Evolutionary conservation across 1,140 invertebrate species (phyloP).

Genomic region (Aricia agestis): DNA sequence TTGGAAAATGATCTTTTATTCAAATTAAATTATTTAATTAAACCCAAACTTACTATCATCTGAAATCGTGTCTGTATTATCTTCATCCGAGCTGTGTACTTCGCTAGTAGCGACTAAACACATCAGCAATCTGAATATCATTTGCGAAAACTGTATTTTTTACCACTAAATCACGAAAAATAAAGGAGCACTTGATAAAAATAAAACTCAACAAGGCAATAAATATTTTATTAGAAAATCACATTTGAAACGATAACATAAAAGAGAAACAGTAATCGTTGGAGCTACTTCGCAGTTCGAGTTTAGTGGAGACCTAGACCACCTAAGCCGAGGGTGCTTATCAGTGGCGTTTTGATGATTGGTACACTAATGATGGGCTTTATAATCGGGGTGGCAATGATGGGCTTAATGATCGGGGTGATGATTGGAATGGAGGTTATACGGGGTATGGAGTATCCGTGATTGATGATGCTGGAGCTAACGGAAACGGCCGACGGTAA

Average conservation of each 20-base stretch:
- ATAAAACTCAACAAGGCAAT: constrained; percentile 26
- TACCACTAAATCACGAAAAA: background rate
- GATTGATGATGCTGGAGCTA: constrained; percentile 45
- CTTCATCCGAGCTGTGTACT: background rate
- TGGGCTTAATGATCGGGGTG: constrained; percentile 27
- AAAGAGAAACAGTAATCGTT: constrained; percentile 9
- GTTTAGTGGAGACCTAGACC: constrained; percentile 8
- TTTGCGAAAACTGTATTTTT: background rate
- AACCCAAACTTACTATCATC: background rate
- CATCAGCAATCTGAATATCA: background rate
- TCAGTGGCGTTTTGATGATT: background rate
- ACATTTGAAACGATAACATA: constrained; percentile 8
- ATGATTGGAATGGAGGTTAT: constrained; percentile 26
- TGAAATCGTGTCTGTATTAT: background rate
- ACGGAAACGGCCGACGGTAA: constrained; percentile 32
- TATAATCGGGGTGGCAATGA: constrained; percentile 29
- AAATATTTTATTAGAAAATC: constrained; percentile 31
- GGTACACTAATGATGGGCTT: constrained; percentile 11
- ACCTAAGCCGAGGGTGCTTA: constrained; percentile 4
- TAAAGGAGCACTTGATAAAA: constrained; percentile 18
- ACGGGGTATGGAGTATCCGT: constrained; percentile 40
- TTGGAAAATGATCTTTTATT: too few relatives aligned
- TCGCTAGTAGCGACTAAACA: background rate
- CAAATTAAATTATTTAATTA: too few relatives aligned
- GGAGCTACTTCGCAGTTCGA: background rate